A percentile compares a stretch with the other conserved stretches of the same genome.
Conservation (phyloP, 2,113 vertebrate genomes). For the Onychorhynchus coronatus region DNA sequence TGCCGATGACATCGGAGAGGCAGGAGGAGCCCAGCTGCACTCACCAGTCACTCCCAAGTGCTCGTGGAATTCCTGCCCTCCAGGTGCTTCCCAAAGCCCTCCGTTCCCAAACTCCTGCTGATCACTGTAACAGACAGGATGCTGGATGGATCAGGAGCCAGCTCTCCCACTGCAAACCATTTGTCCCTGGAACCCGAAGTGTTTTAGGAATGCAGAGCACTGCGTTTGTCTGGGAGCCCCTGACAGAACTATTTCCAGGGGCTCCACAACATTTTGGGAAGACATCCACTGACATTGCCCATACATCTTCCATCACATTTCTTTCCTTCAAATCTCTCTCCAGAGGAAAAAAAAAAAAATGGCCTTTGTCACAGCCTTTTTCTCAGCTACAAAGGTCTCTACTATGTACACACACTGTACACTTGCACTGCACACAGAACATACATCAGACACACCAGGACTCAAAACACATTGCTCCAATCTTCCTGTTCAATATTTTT, state of each 20-base stretch:
- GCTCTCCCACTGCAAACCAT: background rate
- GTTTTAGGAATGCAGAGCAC: background rate
- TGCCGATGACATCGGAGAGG: background rate
- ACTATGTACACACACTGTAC: background rate
- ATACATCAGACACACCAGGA: background rate
- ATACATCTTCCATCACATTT: background rate
- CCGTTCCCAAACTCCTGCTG: rapidly evolving
- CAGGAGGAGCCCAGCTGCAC: rapidly evolving
- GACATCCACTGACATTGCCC: background rate
- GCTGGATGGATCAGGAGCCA: background rate
- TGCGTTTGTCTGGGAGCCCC: background rate
- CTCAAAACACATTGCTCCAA: background rate
- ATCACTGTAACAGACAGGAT: background rate
- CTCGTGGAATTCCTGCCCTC: rapidly evolving
- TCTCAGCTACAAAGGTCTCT: background rate
- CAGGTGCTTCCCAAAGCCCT: rapidly evolving
- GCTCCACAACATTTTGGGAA: background rate
- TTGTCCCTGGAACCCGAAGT: background rate
- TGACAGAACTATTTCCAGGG: background rate
- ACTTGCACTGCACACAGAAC: background rate
- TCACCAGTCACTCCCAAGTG: background rate
- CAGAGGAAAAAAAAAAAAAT: background rate
- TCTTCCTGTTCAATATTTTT: background rate
- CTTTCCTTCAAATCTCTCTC: background rate
- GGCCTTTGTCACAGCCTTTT: background rate